A percentile compares a stretch with the other conserved stretches of the same genome.
These are phyloP conservation scores for Synanthedon myopaeformis DNA, from an alignment of 2,888 invertebrate species.

Conservation along the genomic window DNA sequence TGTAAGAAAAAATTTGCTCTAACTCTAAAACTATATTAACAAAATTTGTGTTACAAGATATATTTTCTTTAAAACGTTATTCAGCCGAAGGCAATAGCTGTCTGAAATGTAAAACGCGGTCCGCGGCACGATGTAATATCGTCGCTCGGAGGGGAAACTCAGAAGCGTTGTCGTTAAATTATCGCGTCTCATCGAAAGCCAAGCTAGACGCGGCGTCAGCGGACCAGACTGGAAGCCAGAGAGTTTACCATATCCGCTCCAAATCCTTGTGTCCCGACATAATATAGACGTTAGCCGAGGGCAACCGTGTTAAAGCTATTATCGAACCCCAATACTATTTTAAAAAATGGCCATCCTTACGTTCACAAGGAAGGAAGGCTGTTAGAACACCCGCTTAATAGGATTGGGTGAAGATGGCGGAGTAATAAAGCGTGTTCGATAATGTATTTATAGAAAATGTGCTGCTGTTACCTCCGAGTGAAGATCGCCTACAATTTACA, in stretches of 20 bases:
- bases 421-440: conserved; percentile 67
- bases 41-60: background rate
- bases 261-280: conserved; percentile 39
- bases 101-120: conserved; percentile 29
- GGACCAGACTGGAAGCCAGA: conserved; percentile 13
- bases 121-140: conserved; percentile 40
- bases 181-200: conserved; percentile 44
- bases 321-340: conserved; percentile 63
- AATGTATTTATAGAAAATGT: conserved; percentile 63
- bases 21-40: too few relatives aligned
- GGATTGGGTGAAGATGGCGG: conserved; percentile 64
- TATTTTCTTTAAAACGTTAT: conserved; percentile 2
- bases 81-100: conserved; percentile 1
- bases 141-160: conserved; percentile 36
- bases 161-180: conserved; percentile 51
- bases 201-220: conserved; percentile 58
- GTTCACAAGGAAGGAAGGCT: conserved; percentile 37
- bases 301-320: conserved; percentile 52
- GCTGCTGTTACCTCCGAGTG: conserved; percentile 26
- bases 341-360: conserved; percentile 58
- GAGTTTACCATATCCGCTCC: conserved; percentile 57
- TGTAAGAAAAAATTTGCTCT: too few relatives aligned
- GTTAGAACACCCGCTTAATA: conserved; percentile 59
- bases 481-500: conserved; percentile 47
- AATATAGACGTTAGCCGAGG: conserved; percentile 42